phyloP scores from a whole-genome alignment of 2,888 invertebrate species.

The Scaptodrosophila latifasciaeformis region DNA sequence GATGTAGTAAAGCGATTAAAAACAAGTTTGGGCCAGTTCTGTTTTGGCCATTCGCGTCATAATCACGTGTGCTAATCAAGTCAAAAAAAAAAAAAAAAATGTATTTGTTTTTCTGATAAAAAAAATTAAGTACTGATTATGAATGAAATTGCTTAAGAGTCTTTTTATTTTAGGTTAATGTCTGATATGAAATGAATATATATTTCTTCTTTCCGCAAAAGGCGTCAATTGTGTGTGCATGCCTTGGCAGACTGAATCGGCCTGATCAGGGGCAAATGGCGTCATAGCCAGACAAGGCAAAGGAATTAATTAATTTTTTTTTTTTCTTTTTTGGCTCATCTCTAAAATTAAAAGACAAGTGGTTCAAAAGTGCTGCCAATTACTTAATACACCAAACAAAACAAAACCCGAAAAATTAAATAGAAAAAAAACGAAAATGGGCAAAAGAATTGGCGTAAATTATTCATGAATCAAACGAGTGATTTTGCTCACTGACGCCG shows the following conservation, averaged over 20 bases:
- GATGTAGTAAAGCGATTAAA: too few species aligned
- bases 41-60: too few species aligned
- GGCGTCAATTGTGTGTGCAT: constrained; percentile 36
- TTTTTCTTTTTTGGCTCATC: constrained; percentile 47
- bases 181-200: constrained; percentile 35
- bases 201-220: constrained; percentile 14
- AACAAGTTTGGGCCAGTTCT: too few species aligned
- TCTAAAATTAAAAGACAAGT: constrained; percentile 46
- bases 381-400: constrained; percentile 57
- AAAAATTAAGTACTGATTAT: constrained; percentile 16
- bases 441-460: constrained; percentile 32
- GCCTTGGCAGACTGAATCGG: constrained; percentile 47
- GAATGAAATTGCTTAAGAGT: constrained; percentile 34
- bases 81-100: too few species aligned
- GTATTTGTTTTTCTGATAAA: neutral
- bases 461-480: constrained; percentile 70
- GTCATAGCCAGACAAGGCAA: too few species aligned
- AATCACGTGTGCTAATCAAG: too few species aligned
- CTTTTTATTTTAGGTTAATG: constrained; percentile 40
- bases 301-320: too few species aligned
- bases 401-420: constrained; percentile 14
- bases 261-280: constrained; percentile 55
- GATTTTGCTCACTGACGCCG: constrained; percentile 48
- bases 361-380: constrained; percentile 42
- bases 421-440: constrained; percentile 7